Conservation (phyloP, 2,888 invertebrate species). For the Gnatocerus cornutus region DNA sequence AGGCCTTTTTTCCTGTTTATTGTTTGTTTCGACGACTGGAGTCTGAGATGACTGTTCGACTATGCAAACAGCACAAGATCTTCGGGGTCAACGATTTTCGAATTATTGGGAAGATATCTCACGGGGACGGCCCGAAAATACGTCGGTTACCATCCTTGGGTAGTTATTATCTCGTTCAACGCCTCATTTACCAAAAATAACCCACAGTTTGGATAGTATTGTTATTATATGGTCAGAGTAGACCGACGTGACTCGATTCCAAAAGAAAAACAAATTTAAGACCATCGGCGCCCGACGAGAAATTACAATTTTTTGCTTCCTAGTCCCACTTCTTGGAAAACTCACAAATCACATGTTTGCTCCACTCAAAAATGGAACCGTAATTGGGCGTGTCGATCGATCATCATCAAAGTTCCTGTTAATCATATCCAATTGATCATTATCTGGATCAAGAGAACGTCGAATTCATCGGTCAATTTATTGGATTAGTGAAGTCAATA, state of each 20-base stretch:
- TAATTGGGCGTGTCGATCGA: slow-evolving; percentile 25
- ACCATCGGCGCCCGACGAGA: slow-evolving; percentile 32
- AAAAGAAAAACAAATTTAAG: slow-evolving; percentile 17
- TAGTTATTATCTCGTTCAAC: slow-evolving; percentile 48
- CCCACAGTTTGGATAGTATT: slow-evolving; percentile 44
- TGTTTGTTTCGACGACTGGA: slow-evolving; percentile 34
- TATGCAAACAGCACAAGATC: slow-evolving; percentile 29
- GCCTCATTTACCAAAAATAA: slow-evolving; percentile 49
- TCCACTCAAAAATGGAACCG: neutral
- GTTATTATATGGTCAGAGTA: slow-evolving; percentile 42
- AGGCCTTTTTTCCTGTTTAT: slow-evolving; percentile 43
- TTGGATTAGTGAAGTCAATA: slow-evolving; percentile 25
- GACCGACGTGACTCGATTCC: slow-evolving; percentile 44
- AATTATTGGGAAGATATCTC: slow-evolving; percentile 32
- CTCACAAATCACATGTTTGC: neutral
- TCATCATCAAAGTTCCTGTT: slow-evolving; percentile 14
- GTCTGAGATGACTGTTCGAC: slow-evolving; percentile 29
- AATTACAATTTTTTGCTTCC: slow-evolving; percentile 15
- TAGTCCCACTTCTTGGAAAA: neutral
- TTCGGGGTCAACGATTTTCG: slow-evolving; percentile 37
- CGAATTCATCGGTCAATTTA: slow-evolving; percentile 24
- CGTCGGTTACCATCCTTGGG: slow-evolving; percentile 31
- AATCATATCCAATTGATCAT: slow-evolving; percentile 20
- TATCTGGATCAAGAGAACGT: slow-evolving; percentile 13
- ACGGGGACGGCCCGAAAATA: slow-evolving; percentile 22